Evolutionary conservation across 2,113 vertebrate genomes (phyloP), one percentile per base, ranked within the genome.

Genomic region (Oryzias woworae): DNA sequence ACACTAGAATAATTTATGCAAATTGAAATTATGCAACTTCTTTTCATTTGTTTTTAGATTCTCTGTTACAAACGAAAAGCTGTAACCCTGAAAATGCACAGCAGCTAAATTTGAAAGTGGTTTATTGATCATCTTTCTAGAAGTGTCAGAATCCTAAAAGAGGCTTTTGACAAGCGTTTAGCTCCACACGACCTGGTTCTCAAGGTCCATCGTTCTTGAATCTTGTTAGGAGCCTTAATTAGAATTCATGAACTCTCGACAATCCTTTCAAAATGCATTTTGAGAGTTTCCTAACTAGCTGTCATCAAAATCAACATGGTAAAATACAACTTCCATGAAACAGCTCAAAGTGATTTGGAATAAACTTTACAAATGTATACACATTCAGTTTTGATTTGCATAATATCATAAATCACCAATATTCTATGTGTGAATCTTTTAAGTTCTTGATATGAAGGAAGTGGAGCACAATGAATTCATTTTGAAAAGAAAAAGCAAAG

Each of bases 161-260:
- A 65, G 74, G 64, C 71, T 59, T 53, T 8, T 65, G 89, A 90
- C 88, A 89, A 87, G 83, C 88, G 83, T 91, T 91, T 90, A 90
- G 88, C 89, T 89, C 86, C 87, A 85, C 85, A 85, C 78, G 78
- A 87, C 88, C 90, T 77, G 85, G 58, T 89, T 85, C 87, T 90
- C 83, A 85, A 89, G 86, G 78, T 82, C 80, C 73, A 73, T 85
- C 80, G 46, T 85, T 80, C 85, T 87, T 58, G 73, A 90, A 83
- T 90, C 87, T 87, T 89, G 86, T 90, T 87, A 90, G 78, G 81
- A 80, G 64, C 84, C 78, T 86, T 86, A 90, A 90, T 90, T 90
- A 87, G 81, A 88, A 88, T 89, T 89, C 85, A 90, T 85, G 81
- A 77, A 71, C 78, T 80, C 76, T 69, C 73, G 55, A 75, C 2